Evolutionary conservation across 2,797 vertebrate species (phyloP), one percentile per base, ranked within the genome.

Genomic region (Melanotaenia trifasciata): DNA sequence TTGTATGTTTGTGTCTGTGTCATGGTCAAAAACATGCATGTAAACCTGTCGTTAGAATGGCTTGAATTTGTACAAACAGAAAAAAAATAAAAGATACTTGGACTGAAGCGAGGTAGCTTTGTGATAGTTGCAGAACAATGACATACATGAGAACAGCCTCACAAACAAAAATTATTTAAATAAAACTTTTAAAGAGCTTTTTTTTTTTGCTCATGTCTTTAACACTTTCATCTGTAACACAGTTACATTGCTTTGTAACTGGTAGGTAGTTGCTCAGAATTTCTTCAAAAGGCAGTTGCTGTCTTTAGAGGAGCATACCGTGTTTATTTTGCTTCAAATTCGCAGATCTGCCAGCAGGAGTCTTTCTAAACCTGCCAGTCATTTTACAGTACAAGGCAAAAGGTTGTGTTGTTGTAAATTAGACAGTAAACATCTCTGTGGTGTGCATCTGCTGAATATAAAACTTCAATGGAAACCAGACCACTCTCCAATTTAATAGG

Each of bases 101-200:
- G 24, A 51, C 22, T 7, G 36, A 72, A 45, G 57, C 10, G 10
- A 69, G 58, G 67, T 51, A 75, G 50, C 60, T 16, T 45, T 18
- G 33, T 58, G 18, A 26, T 77, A 64, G 74, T 77, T 57, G 33
- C 50, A 75, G 45, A 74, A 78, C 73, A 74, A 26, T 76, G 62
- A 35, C 64, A 58, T 63, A 58, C 43, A 2, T n/a, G 64, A 72
- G 50, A 68, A 56, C 36, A 70, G 47, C 67, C 43, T 47, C 43
- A 20, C 18, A 47, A 47, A 47, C 18, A 47, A 47, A 69, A 51
- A 61, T 64, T 50, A 64, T 18, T 20, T 1, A 7, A 67, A 68
- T 59, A 62, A 24, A 32, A 1, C 7, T 14, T 60, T 67, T 76
- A 50, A 76, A 58, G 53, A 69, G 32, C 62, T 40, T 50, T 26